phyloP scores from a whole-genome alignment of 1,140 invertebrate genomes.

The Drosophila pruinosa region DNA sequence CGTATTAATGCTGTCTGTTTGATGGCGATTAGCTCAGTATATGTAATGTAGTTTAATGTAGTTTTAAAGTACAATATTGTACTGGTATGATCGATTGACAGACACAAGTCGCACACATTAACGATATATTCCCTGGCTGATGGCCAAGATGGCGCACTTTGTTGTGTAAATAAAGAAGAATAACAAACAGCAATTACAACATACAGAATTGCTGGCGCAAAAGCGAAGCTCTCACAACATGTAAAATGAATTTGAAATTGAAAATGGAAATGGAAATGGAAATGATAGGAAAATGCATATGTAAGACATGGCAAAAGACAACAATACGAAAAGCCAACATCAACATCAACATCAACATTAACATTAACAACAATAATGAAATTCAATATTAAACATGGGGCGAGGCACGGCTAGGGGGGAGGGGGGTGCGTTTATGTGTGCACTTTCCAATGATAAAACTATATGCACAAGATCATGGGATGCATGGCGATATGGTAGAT shows the following conservation, averaged over 20 bases:
- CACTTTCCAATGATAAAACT: conserved; percentile 12
- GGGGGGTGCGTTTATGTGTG: not conserved
- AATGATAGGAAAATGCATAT: conserved; percentile 15
- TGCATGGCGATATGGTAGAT: not conserved
- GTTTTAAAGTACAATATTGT: too few relatives aligned
- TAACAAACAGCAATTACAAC: not conserved
- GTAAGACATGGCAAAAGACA: conserved; percentile 23
- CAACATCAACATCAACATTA: not conserved
- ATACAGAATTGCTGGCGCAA: too few relatives aligned
- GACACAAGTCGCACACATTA: too few relatives aligned
- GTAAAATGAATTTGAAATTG: too few relatives aligned
- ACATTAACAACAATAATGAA: conserved; percentile 18
- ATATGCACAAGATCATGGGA: conserved; percentile 14
- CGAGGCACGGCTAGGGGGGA: not conserved
- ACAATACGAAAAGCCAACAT: conserved; percentile 5
- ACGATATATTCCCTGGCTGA: too few relatives aligned
- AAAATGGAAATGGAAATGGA: too few relatives aligned
- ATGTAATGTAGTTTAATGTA: too few relatives aligned
- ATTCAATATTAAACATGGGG: conserved; percentile 29
- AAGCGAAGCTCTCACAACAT: too few relatives aligned
- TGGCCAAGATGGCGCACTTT: conserved; percentile 2
- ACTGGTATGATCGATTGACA: too few relatives aligned
- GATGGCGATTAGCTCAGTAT: too few relatives aligned
- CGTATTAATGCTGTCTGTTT: too few relatives aligned
- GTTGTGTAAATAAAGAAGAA: not conserved